Conservation (phyloP, 2,797 vertebrate species). For the Babyrousa celebensis region DNA sequence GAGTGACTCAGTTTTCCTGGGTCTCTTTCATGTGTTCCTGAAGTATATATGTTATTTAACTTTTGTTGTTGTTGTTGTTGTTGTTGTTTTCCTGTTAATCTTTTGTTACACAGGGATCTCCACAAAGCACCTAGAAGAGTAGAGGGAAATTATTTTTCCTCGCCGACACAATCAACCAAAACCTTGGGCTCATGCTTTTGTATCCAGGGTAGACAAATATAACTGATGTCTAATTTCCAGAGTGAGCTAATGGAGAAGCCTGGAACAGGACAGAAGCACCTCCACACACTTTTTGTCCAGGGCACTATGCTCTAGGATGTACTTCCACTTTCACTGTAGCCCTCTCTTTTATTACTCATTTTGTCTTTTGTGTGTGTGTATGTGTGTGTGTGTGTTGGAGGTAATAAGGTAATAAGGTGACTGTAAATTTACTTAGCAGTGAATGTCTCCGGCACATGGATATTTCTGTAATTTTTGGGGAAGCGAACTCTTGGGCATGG, state of each 20-base stretch:
- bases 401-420: conserved; percentile 37
- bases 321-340: neutral
- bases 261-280: neutral
- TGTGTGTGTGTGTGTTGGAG: neutral
- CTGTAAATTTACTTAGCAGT: neutral
- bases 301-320: neutral
- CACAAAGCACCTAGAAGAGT: neutral
- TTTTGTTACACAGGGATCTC: neutral
- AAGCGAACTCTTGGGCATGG: conserved; percentile 9
- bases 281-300: neutral
- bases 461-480: conserved; percentile 47
- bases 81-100: neutral
- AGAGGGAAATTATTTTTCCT: neutral
- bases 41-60: neutral
- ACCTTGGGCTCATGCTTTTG: neutral
- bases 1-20: neutral
- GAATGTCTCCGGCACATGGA: conserved; percentile 40
- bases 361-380: neutral
- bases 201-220: neutral
- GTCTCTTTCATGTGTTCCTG: neutral
- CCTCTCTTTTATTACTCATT: neutral
- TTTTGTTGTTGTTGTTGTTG: neutral
- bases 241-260: neutral
- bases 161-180: neutral
- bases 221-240: neutral